Evolutionary conservation across 2,113 vertebrate species (phyloP).

Genomic region (Hippocampus mohnikei): DNA sequence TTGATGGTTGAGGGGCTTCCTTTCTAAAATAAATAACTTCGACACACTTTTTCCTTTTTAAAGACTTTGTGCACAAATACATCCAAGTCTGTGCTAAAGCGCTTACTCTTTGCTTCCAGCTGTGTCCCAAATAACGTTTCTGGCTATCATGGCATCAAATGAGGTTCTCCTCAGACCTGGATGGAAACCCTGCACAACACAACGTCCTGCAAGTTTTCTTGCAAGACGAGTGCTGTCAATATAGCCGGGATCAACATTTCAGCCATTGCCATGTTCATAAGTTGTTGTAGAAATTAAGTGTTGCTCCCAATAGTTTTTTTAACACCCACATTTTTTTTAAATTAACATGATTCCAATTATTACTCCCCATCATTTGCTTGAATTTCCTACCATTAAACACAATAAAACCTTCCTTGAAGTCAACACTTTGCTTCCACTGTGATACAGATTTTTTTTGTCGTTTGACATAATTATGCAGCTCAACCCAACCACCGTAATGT

Average conservation of each 20-base stretch:
- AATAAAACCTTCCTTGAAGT: background rate
- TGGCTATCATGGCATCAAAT: slow-evolving; percentile 37
- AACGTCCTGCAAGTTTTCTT: slow-evolving; percentile 7
- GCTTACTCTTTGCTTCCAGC: slow-evolving; percentile 45
- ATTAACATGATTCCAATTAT: background rate
- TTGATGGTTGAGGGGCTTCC: slow-evolving; percentile 27
- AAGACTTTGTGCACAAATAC: slow-evolving; percentile 13
- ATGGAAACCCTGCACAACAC: slow-evolving; percentile 7
- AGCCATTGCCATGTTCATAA: background rate
- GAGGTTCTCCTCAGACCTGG: slow-evolving; percentile 23
- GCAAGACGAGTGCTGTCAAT: slow-evolving; percentile 2
- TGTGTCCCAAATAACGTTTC: slow-evolving; percentile 36
- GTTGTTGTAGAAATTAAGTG: background rate
- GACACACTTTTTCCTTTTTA: slow-evolving; percentile 30
- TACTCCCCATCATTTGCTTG: background rate
- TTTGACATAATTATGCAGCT: background rate
- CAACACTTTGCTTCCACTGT: background rate
- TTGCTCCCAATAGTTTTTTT: background rate
- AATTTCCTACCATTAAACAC: background rate
- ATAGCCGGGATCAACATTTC: slow-evolving; percentile 13
- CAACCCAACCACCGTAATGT: too few relatives aligned
- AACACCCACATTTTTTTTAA: background rate
- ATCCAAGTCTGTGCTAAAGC: slow-evolving; percentile 47
- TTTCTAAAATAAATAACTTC: slow-evolving; percentile 41
- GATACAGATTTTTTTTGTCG: background rate